These are phyloP conservation scores for Himalopsyche kuldschensis DNA, from an alignment of 2,888 invertebrate species.

Conservation along the genomic window DNA sequence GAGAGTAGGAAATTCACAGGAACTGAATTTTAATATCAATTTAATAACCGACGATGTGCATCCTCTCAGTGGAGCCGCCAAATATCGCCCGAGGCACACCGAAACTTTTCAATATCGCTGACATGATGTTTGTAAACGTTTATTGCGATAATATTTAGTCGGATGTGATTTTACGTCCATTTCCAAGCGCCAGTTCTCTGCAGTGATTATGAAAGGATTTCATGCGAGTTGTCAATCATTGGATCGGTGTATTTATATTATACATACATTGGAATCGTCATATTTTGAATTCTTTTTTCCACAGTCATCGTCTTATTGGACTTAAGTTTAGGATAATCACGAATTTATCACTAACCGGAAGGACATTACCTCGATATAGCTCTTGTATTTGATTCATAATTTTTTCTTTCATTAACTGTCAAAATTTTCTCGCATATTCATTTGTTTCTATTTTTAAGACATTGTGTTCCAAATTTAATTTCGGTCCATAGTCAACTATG, in stretches of 20 bases:
- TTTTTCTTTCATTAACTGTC: too few relatives aligned
- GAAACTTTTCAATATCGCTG: conserved; percentile 2
- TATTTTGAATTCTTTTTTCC: too few relatives aligned
- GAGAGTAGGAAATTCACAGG: background rate
- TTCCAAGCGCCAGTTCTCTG: background rate
- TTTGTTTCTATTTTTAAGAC: too few relatives aligned
- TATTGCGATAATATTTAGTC: conserved; percentile 20
- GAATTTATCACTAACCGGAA: too few relatives aligned
- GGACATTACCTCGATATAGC: too few relatives aligned
- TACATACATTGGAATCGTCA: background rate
- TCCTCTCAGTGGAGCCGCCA: conserved; percentile 2
- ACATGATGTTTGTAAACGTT: background rate
- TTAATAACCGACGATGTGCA: conserved; percentile 16
- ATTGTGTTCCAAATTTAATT: too few relatives aligned
- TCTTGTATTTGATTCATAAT: too few relatives aligned
- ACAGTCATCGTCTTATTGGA: too few relatives aligned
- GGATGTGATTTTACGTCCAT: background rate
- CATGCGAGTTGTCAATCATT: background rate
- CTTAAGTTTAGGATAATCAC: too few relatives aligned
- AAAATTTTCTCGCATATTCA: too few relatives aligned
- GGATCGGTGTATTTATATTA: background rate
- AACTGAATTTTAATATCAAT: conserved; percentile 30
- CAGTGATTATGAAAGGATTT: background rate
- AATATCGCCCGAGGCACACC: conserved; percentile 3
- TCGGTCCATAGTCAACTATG: too few relatives aligned